These are phyloP conservation scores for Pseudeuparius sepicola DNA, from an alignment of 2,888 invertebrate genomes.

Conservation along the genomic window DNA sequence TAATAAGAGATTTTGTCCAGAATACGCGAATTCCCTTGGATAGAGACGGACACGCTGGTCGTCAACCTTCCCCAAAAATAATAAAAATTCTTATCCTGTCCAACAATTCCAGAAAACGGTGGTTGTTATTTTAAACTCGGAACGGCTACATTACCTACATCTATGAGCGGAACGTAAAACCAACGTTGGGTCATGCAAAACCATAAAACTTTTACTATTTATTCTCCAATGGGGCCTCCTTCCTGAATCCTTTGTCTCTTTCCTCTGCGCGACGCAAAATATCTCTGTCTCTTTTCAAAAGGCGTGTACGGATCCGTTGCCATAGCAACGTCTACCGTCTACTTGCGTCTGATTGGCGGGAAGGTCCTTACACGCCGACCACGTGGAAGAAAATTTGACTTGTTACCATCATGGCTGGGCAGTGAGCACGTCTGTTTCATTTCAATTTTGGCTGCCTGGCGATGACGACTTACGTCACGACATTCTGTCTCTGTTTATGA, in stretches of 20 bases:
- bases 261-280: constrained; percentile 21
- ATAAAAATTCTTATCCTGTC: no score
- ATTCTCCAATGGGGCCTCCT: constrained; percentile 38
- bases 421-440: no score
- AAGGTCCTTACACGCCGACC: constrained; percentile 28
- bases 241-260: constrained; percentile 30
- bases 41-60: no score
- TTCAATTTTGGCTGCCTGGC: no score
- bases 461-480: no score
- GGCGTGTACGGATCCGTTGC: constrained; percentile 35
- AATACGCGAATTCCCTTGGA: no score
- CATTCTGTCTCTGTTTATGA: no score
- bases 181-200: constrained; percentile 37
- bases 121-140: constrained; percentile 15
- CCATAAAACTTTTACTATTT: constrained; percentile 41
- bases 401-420: constrained; percentile 36
- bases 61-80: no score
- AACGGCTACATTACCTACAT: constrained; percentile 39
- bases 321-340: constrained; percentile 37
- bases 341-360: constrained; percentile 31
- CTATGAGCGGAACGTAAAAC: constrained; percentile 39
- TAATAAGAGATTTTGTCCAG: no score
- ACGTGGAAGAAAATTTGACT: constrained; percentile 33
- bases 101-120: no score
- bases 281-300: constrained; percentile 25